phyloP scores from a whole-genome alignment of 2,113 vertebrate species.

The Oreochromis niloticus region DNA sequence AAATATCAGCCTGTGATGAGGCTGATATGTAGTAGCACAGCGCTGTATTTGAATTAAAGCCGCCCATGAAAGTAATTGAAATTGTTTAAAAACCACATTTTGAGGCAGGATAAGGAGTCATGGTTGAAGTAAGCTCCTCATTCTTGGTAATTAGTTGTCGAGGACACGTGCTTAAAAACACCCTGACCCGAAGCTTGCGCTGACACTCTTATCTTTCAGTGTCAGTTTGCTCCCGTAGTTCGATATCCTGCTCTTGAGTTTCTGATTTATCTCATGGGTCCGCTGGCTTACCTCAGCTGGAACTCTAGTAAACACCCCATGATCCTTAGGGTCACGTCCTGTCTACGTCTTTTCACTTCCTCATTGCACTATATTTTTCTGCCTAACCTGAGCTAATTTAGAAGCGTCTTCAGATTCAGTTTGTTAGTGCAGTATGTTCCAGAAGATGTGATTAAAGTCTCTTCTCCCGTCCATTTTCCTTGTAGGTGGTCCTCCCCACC shows the following conservation, averaged over 20 bases:
- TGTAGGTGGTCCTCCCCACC: conserved; percentile 95
- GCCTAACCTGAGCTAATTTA: background rate
- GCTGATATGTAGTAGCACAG: background rate
- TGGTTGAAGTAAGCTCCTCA: background rate
- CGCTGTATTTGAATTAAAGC: background rate
- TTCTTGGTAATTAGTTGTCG: background rate
- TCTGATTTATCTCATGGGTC: conserved; percentile 23
- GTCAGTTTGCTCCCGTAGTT: conserved; percentile 21
- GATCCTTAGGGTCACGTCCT: background rate
- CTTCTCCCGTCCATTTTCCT: background rate
- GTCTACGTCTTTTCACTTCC: background rate
- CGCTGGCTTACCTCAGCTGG: background rate
- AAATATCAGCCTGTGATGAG: background rate
- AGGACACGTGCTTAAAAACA: background rate
- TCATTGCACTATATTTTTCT: background rate
- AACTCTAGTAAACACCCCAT: background rate
- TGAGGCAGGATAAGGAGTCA: background rate
- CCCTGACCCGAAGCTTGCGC: background rate
- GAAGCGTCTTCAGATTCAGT: background rate
- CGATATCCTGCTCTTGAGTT: conserved; percentile 48
- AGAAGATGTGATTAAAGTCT: background rate
- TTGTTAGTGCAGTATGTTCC: background rate
- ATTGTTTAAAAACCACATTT: background rate
- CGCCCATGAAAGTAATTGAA: background rate
- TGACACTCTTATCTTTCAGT: conserved; percentile 26